Conservation (phyloP, 2,888 invertebrate species). For the Athrips mouffetella region DNA sequence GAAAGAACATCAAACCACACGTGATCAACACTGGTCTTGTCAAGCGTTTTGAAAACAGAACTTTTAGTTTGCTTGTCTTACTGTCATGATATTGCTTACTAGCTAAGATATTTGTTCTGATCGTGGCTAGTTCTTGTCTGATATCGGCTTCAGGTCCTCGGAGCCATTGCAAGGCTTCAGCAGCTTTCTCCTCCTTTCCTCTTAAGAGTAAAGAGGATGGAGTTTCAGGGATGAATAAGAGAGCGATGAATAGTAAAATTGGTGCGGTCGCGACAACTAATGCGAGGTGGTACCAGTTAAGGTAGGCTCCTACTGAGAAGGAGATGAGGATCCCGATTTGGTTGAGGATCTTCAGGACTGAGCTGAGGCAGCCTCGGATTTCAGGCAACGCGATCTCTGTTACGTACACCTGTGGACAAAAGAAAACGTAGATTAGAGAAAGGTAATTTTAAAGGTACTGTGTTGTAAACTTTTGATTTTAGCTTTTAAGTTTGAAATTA, state of each 20-base stretch:
- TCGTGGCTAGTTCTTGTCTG: slow-evolving; percentile 83
- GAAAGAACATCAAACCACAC: slow-evolving; percentile 93
- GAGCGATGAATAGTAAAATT: slow-evolving; percentile 84
- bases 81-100: slow-evolving; percentile 60
- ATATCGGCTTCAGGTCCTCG: slow-evolving; percentile 88
- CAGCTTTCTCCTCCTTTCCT: slow-evolving; percentile 86
- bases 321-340: slow-evolving; percentile 91
- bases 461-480: neutral
- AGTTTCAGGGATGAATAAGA: slow-evolving; percentile 91
- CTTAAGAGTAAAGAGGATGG: slow-evolving; percentile 88
- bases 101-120: slow-evolving; percentile 83
- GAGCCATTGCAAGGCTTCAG: slow-evolving; percentile 86
- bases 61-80: slow-evolving; percentile 53
- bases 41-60: slow-evolving; percentile 61
- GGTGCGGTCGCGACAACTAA: slow-evolving; percentile 87
- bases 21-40: slow-evolving; percentile 87
- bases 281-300: slow-evolving; percentile 91
- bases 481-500: neutral
- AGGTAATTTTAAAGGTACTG: neutral
- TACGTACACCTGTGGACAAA: slow-evolving; percentile 85
- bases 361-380: slow-evolving; percentile 90
- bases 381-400: slow-evolving; percentile 93
- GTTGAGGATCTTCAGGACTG: slow-evolving; percentile 89
- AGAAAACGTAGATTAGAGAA: slow-evolving; percentile 15
- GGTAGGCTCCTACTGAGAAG: slow-evolving; percentile 87